Conservation (phyloP, 2,797 vertebrate species). For the Anableps anableps region DNA sequence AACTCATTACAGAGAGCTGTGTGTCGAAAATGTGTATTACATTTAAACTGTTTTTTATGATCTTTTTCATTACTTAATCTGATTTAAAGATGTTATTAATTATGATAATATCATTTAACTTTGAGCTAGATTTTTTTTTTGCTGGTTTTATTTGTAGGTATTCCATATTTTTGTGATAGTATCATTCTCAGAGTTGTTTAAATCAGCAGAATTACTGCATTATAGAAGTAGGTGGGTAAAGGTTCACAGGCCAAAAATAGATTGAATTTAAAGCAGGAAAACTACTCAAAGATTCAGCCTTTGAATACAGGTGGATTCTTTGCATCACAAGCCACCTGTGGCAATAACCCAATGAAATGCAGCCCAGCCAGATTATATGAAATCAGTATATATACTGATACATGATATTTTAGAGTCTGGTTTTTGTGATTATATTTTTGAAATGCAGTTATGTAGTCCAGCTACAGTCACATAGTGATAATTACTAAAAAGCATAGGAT, state of each 20-base stretch:
- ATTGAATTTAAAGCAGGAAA: neutral
- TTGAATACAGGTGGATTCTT: neutral
- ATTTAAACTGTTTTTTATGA: neutral
- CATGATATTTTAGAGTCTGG: neutral
- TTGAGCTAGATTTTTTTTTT: neutral
- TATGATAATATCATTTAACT: neutral
- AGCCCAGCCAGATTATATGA: neutral
- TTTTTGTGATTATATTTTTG: neutral
- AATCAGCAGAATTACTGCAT: neutral
- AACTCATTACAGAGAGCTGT: neutral
- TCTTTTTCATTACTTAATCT: neutral
- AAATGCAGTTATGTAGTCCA: neutral
- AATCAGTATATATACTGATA: neutral
- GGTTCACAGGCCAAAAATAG: neutral
- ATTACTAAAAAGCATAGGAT: neutral
- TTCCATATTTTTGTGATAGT: neutral
- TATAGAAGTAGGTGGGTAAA: neutral
- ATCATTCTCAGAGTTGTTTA: neutral
- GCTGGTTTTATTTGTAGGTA: neutral
- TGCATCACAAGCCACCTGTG: neutral
- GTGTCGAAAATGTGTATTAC: neutral
- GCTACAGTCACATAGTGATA: neutral
- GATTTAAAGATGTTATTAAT: neutral
- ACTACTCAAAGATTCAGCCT: neutral
- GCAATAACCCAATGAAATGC: neutral